These are phyloP conservation scores for Apogon talboti DNA, from an alignment of 2,797 vertebrate species.

Conservation along the genomic window DNA sequence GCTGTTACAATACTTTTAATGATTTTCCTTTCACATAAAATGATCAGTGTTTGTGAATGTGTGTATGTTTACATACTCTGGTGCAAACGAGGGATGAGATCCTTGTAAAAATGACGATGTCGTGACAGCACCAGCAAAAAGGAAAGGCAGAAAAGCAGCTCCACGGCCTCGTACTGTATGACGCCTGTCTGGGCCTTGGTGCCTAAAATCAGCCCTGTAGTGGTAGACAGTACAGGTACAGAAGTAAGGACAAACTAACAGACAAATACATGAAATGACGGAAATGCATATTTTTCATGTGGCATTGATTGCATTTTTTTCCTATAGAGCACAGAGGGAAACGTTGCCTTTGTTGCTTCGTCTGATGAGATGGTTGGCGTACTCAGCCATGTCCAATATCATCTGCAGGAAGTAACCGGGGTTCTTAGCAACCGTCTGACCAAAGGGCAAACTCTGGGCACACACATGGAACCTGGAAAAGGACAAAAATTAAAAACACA, in stretches of 20 bases:
- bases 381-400: conserved; percentile 85
- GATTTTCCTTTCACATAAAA: no score
- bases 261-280: background rate
- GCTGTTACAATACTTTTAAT: no score
- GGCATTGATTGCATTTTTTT: background rate
- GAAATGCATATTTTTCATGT: background rate
- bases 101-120: conserved; percentile 83
- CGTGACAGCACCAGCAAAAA: conserved; percentile 85
- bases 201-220: conserved; percentile 67
- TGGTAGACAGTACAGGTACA: background rate
- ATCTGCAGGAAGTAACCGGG: conserved; percentile 87
- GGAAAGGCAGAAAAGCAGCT: conserved; percentile 88
- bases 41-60: background rate
- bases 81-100: conserved; percentile 82
- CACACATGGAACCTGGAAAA: conserved; percentile 90
- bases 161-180: conserved; percentile 85
- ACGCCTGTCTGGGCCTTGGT: conserved; percentile 58
- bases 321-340: background rate
- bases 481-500: conserved; percentile 14
- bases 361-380: conserved; percentile 83
- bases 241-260: background rate
- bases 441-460: conserved; percentile 89
- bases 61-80: conserved; percentile 79
- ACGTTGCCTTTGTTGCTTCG: conserved; percentile 86
- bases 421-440: conserved; percentile 87